Conservation (phyloP, 2,888 invertebrate species). For the Troglohyphantes excavatus region DNA sequence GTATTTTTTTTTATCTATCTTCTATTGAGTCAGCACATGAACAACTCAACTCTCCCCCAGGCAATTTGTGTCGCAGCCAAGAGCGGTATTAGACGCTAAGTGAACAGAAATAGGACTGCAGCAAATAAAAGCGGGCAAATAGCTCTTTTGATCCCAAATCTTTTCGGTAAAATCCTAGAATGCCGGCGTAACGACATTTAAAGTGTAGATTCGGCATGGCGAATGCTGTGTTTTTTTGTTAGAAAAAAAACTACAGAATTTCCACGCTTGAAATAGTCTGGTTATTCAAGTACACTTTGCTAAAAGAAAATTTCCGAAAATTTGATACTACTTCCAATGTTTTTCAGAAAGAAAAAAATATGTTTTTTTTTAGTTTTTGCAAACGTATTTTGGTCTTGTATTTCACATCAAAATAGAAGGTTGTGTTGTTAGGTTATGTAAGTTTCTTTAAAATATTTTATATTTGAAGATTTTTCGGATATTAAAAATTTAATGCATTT, state of each 20-base stretch:
- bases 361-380: too few relatives aligned
- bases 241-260: not conserved
- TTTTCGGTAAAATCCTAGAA: not conserved
- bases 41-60: not conserved
- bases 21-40: not conserved
- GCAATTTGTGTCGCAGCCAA: not conserved
- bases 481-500: too few relatives aligned
- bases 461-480: too few relatives aligned
- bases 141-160: not conserved
- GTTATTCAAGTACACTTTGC: not conserved
- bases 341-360: too few relatives aligned
- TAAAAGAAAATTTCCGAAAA: not conserved
- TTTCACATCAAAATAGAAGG: too few relatives aligned
- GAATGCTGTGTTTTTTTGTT: too few relatives aligned
- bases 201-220: not conserved
- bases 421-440: too few relatives aligned
- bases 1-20: not conserved
- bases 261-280: not conserved
- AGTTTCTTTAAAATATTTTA: too few relatives aligned
- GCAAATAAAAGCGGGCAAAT: not conserved
- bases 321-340: too few relatives aligned
- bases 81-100: conserved; percentile 5
- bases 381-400: too few relatives aligned
- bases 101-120: not conserved
- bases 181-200: not conserved